Base-by-base conservation (phyloP, 2,113 vertebrate genomes). In the Alethe castanea region DNA sequence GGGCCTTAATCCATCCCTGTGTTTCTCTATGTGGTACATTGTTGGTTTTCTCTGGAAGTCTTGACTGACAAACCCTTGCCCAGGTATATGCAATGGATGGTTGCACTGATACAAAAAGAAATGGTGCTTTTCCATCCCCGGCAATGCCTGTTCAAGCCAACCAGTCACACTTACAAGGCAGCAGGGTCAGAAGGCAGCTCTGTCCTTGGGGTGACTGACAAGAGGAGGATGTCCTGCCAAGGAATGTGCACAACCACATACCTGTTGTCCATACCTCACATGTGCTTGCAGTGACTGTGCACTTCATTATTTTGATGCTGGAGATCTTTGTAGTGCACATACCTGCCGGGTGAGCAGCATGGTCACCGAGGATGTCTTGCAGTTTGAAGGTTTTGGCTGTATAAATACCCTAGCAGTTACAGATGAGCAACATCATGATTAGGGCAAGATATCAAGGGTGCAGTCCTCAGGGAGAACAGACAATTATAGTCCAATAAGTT, bases 191-290 rank as follows among this genome's bases (percentile, higher is more conserved):
- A 77, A 65, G 78, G 56, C 62, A 74, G 14, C 44, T 33, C 18
- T 26, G 61, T 60, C 45, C 47, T 81, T 11, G 4, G 45, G 78
- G 38, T 18, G 5, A n/a, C 71, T 57, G 52, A 66, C 8, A 67
- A 59, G 35, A 69, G 19, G 59, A 45, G 19, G 17, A 67, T 4
- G 1, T 57, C 40, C 18, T 78, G 57, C 47, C 50, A 44, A 40
- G 57, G 28, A 44, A 4, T 6, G 22, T 54, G 36, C 50, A 83
- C 44, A 50, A 16, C 19, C 45, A 64, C 14, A 6, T 60, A 40
- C 45, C 72, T 92, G 53, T 91, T 69, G 33, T 96, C 86, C 96
- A 57, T 38, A 60, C 93, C 76, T 95, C 85, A 52, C 62, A 26
- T 62, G 85, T 95, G 80, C 22, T 4, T 52, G 53, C 38, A 50